phyloP scores from a whole-genome alignment of 2,888 invertebrate genomes.

The Fragum whitleyi region DNA sequence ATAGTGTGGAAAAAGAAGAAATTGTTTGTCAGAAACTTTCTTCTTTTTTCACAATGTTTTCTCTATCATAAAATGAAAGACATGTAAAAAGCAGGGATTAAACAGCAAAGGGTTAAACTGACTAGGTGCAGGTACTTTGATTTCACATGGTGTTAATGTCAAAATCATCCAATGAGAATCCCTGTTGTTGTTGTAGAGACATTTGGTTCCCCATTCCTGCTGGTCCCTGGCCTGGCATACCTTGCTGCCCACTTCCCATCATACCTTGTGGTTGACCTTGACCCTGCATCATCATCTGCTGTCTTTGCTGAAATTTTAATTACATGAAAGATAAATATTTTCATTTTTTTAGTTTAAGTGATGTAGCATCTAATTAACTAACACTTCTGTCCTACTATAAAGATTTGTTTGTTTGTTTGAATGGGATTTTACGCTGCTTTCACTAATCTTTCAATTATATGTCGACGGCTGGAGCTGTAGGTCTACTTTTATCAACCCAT shows the following conservation, averaged over 20 bases:
- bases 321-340: background rate
- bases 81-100: too few species aligned
- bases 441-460: too few species aligned
- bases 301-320: conserved; percentile 43
- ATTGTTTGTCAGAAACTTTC: background rate
- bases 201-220: conserved; percentile 55
- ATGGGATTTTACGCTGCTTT: too few species aligned
- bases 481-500: too few species aligned
- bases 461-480: too few species aligned
- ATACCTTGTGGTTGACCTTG: conserved; percentile 61
- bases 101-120: too few species aligned
- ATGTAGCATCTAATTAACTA: too few species aligned
- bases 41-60: background rate
- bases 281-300: conserved; percentile 66
- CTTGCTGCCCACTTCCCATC: conserved; percentile 64
- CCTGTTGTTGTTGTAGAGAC: conserved; percentile 58
- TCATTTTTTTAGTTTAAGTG: too few species aligned
- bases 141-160: conserved; percentile 42
- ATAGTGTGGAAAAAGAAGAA: background rate
- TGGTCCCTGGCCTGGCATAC: conserved; percentile 60
- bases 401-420: too few species aligned
- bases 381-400: too few species aligned
- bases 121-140: too few species aligned
- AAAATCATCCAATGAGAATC: conserved; percentile 60
- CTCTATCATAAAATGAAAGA: too few species aligned